phyloP scores from a whole-genome alignment of 2,113 vertebrate species.

The Tachuris rubrigastra region DNA sequence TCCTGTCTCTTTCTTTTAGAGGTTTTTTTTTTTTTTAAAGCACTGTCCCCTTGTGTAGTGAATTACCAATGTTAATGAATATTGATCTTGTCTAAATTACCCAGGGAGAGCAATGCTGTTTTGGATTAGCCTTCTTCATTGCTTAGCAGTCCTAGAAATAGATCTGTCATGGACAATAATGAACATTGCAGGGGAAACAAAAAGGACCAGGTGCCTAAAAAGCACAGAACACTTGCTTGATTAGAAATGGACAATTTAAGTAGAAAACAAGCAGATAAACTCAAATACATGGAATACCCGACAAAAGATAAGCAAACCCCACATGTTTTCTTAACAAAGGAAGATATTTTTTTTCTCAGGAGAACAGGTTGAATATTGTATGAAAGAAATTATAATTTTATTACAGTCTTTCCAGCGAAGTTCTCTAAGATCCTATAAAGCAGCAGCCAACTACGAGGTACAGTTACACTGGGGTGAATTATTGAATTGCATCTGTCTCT shows the following conservation, averaged over 20 bases:
- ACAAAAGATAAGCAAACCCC: constrained; percentile 3
- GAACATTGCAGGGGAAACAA: constrained; percentile 10
- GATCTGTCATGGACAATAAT: constrained; percentile 15
- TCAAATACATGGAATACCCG: not conserved
- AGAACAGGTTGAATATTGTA: not conserved
- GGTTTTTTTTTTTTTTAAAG: not conserved
- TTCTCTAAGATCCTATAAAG: not conserved
- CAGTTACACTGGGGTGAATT: not conserved
- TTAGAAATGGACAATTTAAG: constrained; percentile 20
- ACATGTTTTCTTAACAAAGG: not conserved
- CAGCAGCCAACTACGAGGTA: not conserved
- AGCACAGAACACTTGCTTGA: not conserved
- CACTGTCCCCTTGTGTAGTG: not conserved
- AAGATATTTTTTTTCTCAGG: not conserved
- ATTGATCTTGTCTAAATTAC: constrained; percentile 21
- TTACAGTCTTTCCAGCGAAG: not conserved
- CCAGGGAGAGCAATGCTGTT: constrained; percentile 14
- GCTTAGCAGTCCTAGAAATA: constrained; percentile 46
- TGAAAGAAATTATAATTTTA: constrained; percentile 1
- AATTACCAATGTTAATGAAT: constrained; percentile 54
- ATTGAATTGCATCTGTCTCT: not conserved
- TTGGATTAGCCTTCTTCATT: constrained; percentile 25
- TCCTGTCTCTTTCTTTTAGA: not conserved
- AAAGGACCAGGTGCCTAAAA: constrained; percentile 4
- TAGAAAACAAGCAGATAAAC: constrained; percentile 50